Conservation (phyloP, 2,113 vertebrate genomes). For the Meles meles region DNA sequence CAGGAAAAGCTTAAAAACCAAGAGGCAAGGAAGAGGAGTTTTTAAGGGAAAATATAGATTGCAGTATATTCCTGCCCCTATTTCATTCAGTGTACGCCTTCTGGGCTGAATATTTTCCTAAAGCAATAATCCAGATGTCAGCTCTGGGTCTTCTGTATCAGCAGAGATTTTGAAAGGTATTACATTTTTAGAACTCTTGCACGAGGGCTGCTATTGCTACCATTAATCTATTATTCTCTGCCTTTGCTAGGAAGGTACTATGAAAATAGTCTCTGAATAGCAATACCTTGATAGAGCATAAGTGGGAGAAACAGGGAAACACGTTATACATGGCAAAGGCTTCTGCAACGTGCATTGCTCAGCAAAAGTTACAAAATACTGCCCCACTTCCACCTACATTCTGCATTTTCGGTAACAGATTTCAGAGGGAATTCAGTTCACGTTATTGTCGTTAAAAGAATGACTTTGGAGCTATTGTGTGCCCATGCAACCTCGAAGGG, state of each 20-base stretch:
- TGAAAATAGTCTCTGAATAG: constrained; percentile 20
- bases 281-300: constrained; percentile 8
- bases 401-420: not conserved
- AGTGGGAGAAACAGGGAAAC: not conserved
- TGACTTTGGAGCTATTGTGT: not conserved
- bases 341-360: not conserved
- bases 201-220: not conserved
- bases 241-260: not conserved
- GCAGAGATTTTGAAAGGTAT: constrained; percentile 39
- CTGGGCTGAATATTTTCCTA: constrained; percentile 53
- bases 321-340: not conserved
- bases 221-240: constrained; percentile 34
- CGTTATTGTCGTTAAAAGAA: not conserved
- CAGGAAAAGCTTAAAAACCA: constrained; percentile 29
- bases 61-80: not conserved
- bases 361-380: not conserved
- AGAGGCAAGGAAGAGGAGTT: not conserved
- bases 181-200: constrained; percentile 58
- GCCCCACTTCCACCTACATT: not conserved
- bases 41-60: constrained; percentile 38
- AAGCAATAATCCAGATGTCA: constrained; percentile 61
- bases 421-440: not conserved
- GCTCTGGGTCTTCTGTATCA: not conserved
- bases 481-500: not conserved
- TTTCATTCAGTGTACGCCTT: constrained; percentile 41